Evolutionary conservation across 2,797 vertebrate genomes (phyloP), one percentile per base, ranked within the genome.

Genomic region (Sebastes hopkinsi): DNA sequence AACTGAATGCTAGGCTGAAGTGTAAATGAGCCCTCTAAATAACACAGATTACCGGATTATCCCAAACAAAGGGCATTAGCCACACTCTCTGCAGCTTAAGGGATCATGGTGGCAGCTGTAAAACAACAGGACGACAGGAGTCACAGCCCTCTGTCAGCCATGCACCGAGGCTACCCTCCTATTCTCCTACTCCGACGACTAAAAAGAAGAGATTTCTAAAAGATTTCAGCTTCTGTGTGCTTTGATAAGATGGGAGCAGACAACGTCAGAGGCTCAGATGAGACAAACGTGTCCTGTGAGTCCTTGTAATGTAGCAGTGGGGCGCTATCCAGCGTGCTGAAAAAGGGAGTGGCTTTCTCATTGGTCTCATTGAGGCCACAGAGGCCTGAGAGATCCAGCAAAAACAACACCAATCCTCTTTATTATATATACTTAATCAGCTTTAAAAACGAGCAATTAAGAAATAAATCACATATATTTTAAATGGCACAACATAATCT

Each of bases 241-340:
- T 89, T 90, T 91, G 87, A 90, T 86, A 78, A 92, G 80, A 89
- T 84, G 77, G 58, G 62, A 84, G 80, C 79, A 82, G 89, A 91
- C 91, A 88, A 75, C 83, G 88, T 88, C 79, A 85, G 75, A 86
- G 81, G 81, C 79, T 80, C 62, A 46, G 36, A 42, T 77, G 80
- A 85, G 83, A 88, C 82, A 72, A 81, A 86, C 80, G 23, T 79
- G 87, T 81, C 80, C 86, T 80, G 78, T 77, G 11, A 75, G 88
- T 81, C 82, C 85, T 89, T n/a, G 81, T 50, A 50, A 20, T 50
- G 46, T 38, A 76, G 79, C 83, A 46, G 84, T 83, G 75, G 90
- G 92, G 92, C 91, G 95, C 96, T 96, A 77, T 95, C 95, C 96
- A 95, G 94, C 91, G 95, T 96, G 95, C 95, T 96, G 96, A 96